A percentile compares a stretch with the other conserved stretches of the same genome.
Conservation (phyloP, 30 jellyfish, hydroid and myxozoan species). For the Aurelia coerulea region DNA sequence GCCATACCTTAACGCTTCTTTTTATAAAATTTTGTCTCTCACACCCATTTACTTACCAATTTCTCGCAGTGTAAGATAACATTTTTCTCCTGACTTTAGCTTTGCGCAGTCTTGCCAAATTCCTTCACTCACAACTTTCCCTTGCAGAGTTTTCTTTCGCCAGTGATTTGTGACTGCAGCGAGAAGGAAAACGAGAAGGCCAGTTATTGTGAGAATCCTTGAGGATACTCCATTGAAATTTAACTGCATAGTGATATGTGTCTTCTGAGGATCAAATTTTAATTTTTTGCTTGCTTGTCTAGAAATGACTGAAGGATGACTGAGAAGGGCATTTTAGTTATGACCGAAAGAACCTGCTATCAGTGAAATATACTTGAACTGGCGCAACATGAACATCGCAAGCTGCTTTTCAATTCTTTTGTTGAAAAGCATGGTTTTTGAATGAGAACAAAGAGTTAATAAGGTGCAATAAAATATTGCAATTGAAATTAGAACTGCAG, state of each 20-base stretch:
- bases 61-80: slow-evolving; percentile 1
- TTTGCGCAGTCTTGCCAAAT: slow-evolving; percentile 44
- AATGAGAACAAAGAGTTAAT: too few relatives aligned
- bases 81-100: neutral
- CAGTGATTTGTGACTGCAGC: slow-evolving; percentile 27
- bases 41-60: neutral
- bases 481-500: too few relatives aligned
- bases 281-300: too few relatives aligned
- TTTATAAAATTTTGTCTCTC: neutral
- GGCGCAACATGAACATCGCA: too few relatives aligned
- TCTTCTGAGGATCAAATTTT: too few relatives aligned
- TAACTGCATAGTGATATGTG: neutral
- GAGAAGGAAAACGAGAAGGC: slow-evolving; percentile 11
- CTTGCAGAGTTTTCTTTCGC: slow-evolving; percentile 12
- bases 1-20: neutral
- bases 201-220: slow-evolving; percentile 16
- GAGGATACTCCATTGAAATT: slow-evolving; percentile 32
- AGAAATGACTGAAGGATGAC: too few relatives aligned
- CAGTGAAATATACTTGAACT: too few relatives aligned
- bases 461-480: too few relatives aligned
- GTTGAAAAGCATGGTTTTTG: too few relatives aligned
- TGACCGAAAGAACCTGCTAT: too few relatives aligned
- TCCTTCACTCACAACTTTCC: slow-evolving; percentile 7
- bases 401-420: too few relatives aligned
- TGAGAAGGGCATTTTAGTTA: too few relatives aligned